A percentile compares a stretch with the other conserved stretches of the same genome.
Evolutionary conservation across 2,113 vertebrate genomes (phyloP).

Genomic region (Etia nguti): DNA sequence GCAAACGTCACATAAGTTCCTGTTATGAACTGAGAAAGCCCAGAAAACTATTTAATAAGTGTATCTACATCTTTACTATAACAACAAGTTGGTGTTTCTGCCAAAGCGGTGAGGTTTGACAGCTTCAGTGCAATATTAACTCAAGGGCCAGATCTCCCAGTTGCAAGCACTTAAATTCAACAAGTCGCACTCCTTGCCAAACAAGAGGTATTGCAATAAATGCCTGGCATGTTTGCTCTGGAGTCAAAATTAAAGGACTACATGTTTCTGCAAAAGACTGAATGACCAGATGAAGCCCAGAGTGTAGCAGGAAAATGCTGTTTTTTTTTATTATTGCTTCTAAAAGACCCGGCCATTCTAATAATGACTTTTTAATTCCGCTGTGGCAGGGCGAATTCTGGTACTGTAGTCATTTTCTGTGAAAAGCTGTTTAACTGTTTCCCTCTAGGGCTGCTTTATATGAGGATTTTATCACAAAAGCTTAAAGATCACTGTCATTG

Average conservation of each 20-base stretch:
- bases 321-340: background rate
- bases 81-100: background rate
- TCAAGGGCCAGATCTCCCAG: background rate
- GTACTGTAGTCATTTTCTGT: background rate
- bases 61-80: background rate
- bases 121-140: background rate
- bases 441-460: background rate
- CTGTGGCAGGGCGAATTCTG: background rate
- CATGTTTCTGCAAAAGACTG: background rate
- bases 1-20: background rate
- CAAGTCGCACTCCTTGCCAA: background rate
- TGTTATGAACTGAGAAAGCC: background rate
- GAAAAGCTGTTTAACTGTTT: background rate
- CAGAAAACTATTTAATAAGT: background rate
- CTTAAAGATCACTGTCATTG: background rate
- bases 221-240: background rate
- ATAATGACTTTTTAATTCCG: background rate
- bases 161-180: background rate
- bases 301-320: background rate
- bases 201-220: background rate
- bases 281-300: background rate
- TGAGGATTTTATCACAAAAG: background rate
- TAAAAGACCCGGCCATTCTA: background rate
- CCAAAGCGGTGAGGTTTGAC: background rate
- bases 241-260: background rate